Percentiles rank a stretch among this genome's conserved stretches.
Evolutionary conservation across 2,113 vertebrate species (phyloP).

Genomic region (Excalfactoria chinensis): DNA sequence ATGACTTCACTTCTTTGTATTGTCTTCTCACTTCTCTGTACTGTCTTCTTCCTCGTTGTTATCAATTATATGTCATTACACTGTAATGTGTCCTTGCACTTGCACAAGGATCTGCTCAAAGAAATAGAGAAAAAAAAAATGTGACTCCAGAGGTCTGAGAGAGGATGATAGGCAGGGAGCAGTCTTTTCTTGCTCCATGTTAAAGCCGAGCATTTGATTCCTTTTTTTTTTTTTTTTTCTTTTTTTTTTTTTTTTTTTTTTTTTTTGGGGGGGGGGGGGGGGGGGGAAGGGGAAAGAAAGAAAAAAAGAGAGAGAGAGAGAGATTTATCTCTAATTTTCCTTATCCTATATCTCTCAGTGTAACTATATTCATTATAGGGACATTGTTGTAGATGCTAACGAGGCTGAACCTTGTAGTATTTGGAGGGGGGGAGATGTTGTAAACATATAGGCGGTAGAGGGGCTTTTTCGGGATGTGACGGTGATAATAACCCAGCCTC

Average conservation of each 20-base stretch:
- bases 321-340: background rate
- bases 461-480: no score
- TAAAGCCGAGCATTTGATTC: background rate
- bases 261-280: background rate
- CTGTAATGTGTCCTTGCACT: background rate
- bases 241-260: background rate
- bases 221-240: background rate
- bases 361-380: accelerated
- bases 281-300: no score
- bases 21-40: no score
- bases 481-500: no score
- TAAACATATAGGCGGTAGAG: no score
- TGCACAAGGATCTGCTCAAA: background rate
- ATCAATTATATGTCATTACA: background rate
- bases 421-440: no score
- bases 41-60: background rate
- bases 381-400: no score
- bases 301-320: background rate
- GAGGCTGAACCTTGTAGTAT: no score
- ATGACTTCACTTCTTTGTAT: background rate
- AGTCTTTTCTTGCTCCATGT: background rate
- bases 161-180: background rate
- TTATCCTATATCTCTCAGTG: background rate
- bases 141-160: no score
- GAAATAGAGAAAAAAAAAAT: accelerated